Percentiles rank a stretch among this genome's conserved stretches.
These are phyloP conservation scores for Brenthis hecate DNA, from an alignment of 2,888 invertebrate species.

Conservation along the genomic window DNA sequence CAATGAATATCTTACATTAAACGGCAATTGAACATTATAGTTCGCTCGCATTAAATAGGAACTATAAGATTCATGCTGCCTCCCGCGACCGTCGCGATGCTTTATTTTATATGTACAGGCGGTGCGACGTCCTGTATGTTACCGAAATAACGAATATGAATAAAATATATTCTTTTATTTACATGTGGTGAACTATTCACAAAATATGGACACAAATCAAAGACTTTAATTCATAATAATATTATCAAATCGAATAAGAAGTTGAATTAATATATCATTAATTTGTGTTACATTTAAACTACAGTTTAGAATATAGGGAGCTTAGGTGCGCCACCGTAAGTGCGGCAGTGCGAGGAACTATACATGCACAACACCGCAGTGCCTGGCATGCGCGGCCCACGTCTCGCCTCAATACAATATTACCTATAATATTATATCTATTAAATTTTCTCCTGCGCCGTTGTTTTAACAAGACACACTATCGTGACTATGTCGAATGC, in stretches of 20 bases:
- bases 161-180: conserved; percentile 70
- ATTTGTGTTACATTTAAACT: conserved; percentile 76
- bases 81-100: conserved; percentile 54
- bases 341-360: conserved; percentile 81
- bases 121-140: conserved; percentile 56
- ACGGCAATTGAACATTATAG: conserved; percentile 82
- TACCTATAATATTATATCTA: conserved; percentile 67
- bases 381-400: conserved; percentile 68
- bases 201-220: conserved; percentile 68
- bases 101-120: conserved; percentile 63
- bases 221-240: conserved; percentile 64
- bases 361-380: conserved; percentile 80
- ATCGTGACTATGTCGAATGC: conserved; percentile 58
- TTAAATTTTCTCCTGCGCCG: conserved; percentile 75
- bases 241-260: conserved; percentile 64
- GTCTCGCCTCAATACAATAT: conserved; percentile 71
- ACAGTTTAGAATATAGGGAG: conserved; percentile 81
- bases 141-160: conserved; percentile 76
- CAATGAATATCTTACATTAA: conserved; percentile 79
- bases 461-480: conserved; percentile 69
- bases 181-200: conserved; percentile 70
- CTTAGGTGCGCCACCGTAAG: conserved; percentile 74
- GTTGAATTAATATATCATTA: conserved; percentile 57
- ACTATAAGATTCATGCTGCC: conserved; percentile 83
- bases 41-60: conserved; percentile 81